Percentiles rank a stretch among this genome's conserved stretches.
These are phyloP conservation scores for Drosophila eugracilis DNA, from an alignment of 1,140 invertebrate genomes.

Conservation along the genomic window DNA sequence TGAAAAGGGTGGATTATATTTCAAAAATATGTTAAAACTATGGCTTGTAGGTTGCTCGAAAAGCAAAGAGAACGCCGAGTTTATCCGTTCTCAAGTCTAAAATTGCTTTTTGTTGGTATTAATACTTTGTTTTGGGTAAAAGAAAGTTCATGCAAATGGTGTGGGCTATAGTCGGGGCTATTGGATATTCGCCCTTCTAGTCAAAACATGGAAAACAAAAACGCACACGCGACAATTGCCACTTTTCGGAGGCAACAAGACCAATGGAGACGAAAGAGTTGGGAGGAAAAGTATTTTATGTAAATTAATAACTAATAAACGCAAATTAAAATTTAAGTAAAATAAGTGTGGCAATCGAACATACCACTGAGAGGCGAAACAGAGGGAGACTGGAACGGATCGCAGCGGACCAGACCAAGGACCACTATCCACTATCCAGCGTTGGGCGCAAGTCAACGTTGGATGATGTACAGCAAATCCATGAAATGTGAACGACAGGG, in stretches of 20 bases:
- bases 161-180: constrained; percentile 11
- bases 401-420: constrained; percentile 39
- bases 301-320: constrained; percentile 47
- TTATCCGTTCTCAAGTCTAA: constrained; percentile 23
- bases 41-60: constrained; percentile 28
- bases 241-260: constrained; percentile 41
- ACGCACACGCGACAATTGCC: constrained; percentile 28
- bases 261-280: constrained; percentile 44
- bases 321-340: constrained; percentile 47
- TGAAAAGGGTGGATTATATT: constrained; percentile 39
- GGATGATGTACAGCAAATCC: constrained; percentile 59
- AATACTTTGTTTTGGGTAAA: constrained; percentile 24
- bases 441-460: constrained; percentile 70
- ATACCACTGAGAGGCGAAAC: constrained; percentile 65
- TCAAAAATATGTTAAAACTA: constrained; percentile 51
- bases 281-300: constrained; percentile 36
- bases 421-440: constrained; percentile 66
- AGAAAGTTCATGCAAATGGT: constrained; percentile 44
- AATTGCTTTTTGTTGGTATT: constrained; percentile 20
- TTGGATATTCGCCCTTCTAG: constrained; percentile 18
- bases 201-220: constrained; percentile 49
- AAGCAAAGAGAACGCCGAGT: constrained; percentile 23
- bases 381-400: constrained; percentile 47
- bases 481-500: constrained; percentile 56
- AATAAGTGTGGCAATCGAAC: constrained; percentile 53